Conservation (phyloP, 2,888 invertebrate species). For the Hirudinaria manillensis region DNA sequence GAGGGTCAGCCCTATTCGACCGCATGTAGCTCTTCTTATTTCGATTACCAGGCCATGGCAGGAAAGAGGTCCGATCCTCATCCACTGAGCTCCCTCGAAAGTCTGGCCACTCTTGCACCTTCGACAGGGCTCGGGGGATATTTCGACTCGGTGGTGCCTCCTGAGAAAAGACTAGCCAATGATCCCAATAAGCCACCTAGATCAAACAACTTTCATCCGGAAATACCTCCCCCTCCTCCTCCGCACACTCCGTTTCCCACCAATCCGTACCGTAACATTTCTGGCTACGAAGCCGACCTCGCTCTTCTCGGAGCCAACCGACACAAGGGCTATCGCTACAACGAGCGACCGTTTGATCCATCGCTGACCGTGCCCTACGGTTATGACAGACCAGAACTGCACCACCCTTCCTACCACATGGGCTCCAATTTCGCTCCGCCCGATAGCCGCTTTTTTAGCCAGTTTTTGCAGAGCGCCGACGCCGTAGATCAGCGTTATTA, state of each 20-base stretch:
- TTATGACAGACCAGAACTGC: conserved; percentile 21
- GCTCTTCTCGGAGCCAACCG: conserved; percentile 17
- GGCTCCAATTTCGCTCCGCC: conserved; percentile 19
- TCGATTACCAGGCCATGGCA: background rate
- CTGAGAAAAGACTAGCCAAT: conserved; percentile 17
- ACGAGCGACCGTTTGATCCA: conserved; percentile 23
- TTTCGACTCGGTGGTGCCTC: background rate
- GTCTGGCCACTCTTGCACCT: conserved; percentile 18
- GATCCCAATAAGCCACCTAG: background rate
- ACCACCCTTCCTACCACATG: conserved; percentile 16
- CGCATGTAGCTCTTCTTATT: background rate
- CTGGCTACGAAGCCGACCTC: conserved; percentile 10
- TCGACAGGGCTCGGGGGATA: background rate
- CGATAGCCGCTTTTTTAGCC: conserved; percentile 20
- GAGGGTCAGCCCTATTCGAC: conserved; percentile 10
- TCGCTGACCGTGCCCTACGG: conserved; percentile 19
- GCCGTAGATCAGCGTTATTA: conserved; percentile 25
- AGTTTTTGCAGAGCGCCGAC: conserved; percentile 24
- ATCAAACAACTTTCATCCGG: conserved; percentile 5
- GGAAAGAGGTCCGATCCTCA: conserved; percentile 12
- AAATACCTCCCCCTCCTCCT: conserved; percentile 2
- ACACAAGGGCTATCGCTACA: conserved; percentile 20
- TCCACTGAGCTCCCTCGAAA: conserved; percentile 26
- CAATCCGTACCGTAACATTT: conserved; percentile 13
- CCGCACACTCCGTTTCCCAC: conserved; percentile 2